Conservation (phyloP, 2,797 vertebrate genomes). For the Lagothrix lagotricha region DNA sequence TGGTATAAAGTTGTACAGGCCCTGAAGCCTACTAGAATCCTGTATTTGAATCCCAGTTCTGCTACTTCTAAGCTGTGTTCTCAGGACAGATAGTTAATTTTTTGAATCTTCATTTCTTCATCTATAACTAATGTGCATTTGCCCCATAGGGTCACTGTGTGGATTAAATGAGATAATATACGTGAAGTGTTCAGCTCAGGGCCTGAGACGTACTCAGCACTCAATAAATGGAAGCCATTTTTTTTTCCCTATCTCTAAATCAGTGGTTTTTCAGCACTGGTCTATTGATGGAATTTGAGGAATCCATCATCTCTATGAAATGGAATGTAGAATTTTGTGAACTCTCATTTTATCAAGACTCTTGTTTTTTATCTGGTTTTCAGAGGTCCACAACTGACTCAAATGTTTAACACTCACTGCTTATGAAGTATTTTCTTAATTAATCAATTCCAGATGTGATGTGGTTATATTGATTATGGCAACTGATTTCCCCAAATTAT, state of each 20-base stretch:
- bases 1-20: not conserved
- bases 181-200: not conserved
- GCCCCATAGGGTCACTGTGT: not conserved
- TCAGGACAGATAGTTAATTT: not conserved
- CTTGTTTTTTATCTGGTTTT: not conserved
- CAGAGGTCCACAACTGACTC: not conserved
- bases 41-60: not conserved
- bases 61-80: not conserved
- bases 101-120: not conserved
- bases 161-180: not conserved
- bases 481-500: not conserved
- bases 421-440: conserved; percentile 28
- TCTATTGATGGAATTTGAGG: not conserved
- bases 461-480: not conserved
- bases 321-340: conserved; percentile 10
- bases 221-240: not conserved
- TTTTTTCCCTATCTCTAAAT: not conserved
- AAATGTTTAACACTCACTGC: conserved; percentile 6
- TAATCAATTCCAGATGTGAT: not conserved
- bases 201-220: not conserved
- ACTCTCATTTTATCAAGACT: conserved; percentile 5
- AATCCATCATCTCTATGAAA: not conserved
- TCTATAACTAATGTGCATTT: not conserved
- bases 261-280: conserved; percentile 12
- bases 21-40: not conserved